Percentiles rank a stretch among this genome's conserved stretches.
Conservation (phyloP, 2,797 vertebrate species). For the Scolopax rusticola region DNA sequence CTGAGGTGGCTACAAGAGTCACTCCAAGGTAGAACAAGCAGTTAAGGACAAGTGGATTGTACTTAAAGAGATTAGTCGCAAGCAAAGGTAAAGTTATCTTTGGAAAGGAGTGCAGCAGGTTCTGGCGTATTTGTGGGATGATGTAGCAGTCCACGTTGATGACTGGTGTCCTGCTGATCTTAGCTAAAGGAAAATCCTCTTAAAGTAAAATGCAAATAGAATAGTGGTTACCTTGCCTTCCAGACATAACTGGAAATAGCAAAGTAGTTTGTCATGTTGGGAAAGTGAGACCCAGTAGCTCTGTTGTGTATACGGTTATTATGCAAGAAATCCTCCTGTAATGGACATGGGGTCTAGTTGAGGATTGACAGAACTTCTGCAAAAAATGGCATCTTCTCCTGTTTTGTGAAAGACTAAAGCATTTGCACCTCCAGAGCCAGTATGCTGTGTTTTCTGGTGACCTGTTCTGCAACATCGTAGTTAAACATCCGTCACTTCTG, state of each 20-base stretch:
- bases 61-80: background rate
- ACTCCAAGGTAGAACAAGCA: background rate
- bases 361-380: background rate
- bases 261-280: background rate
- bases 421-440: background rate
- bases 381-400: background rate
- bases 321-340: background rate
- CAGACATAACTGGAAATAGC: background rate
- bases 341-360: background rate
- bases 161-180: background rate
- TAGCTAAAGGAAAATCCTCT: background rate
- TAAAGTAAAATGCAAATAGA: background rate
- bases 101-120: background rate
- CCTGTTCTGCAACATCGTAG: background rate
- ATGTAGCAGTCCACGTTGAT: background rate
- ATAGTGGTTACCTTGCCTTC: background rate
- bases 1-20: background rate
- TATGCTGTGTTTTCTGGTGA: background rate
- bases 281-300: background rate
- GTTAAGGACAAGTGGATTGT: background rate
- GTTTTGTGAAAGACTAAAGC: background rate
- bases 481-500: background rate
- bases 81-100: background rate
- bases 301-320: background rate
- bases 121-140: background rate